These are phyloP conservation scores for Magallana nippona DNA, from an alignment of 2,888 invertebrate genomes.

Conservation along the genomic window DNA sequence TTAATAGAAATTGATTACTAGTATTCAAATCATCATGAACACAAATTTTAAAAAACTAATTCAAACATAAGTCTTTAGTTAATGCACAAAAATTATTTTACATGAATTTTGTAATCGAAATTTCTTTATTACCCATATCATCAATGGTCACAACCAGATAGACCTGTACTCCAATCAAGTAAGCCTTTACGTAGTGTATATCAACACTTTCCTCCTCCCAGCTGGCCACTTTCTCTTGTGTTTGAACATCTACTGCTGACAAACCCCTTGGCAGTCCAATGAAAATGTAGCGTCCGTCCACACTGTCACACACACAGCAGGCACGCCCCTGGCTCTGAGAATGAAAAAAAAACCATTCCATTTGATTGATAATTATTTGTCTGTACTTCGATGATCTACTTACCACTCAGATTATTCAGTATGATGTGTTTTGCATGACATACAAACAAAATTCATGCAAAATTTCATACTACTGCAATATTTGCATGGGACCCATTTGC, in stretches of 20 bases:
- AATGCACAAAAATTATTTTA: neutral
- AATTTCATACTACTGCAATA: no score
- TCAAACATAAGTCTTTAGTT: neutral
- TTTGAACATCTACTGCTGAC: constrained; percentile 66
- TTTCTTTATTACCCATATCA: constrained; percentile 73
- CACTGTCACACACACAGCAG: constrained; percentile 66
- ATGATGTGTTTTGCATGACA: no score
- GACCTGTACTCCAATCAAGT: constrained; percentile 62
- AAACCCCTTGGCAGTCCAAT: constrained; percentile 73
- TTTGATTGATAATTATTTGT: neutral
- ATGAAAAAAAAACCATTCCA: neutral
- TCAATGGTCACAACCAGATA: constrained; percentile 71
- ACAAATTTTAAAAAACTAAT: constrained; percentile 58
- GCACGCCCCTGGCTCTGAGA: constrained; percentile 66
- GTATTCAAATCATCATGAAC: no score
- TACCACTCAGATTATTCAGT: neutral
- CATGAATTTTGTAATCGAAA: neutral
- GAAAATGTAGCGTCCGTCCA: constrained; percentile 74
- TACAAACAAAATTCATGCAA: no score
- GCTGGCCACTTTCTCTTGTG: constrained; percentile 60
- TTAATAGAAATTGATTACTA: no score
- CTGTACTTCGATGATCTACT: neutral
- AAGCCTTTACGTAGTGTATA: constrained; percentile 64
- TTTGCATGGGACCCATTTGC: no score
- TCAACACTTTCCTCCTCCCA: constrained; percentile 75